Base-by-base conservation (phyloP, 2,797 vertebrate species). In the Delichon dasypus region DNA sequence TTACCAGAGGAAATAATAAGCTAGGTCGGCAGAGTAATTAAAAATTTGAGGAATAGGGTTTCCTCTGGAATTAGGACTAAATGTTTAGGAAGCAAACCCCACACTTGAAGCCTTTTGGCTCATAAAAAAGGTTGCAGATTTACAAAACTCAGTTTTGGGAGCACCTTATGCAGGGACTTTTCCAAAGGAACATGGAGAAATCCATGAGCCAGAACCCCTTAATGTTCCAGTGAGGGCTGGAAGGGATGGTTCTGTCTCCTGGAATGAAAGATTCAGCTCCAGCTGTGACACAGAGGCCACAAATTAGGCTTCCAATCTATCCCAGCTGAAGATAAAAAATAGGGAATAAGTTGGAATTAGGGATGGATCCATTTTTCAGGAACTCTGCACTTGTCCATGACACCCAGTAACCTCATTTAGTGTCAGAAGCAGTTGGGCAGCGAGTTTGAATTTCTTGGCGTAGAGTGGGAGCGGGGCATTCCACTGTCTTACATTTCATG, bases 1-100 rank as follows among this genome's bases (percentile, higher is more conserved):
- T 93, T 83, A 81, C 67, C 25, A 80, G 22, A 70, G 45, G 58
- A 92, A 88, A 68, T 93, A 91, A 90, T 89, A 81, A 92, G 40
- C 42, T 62, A 57, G 92, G 71, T 40, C 89, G 89, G 87, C 90
- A 93, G 78, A 82, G 48, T 40, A 92, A 96, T 93, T 88, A 89
- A 22, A 85, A 88, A 26, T 16, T 44, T 26, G 50, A 84, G 16
- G 50, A 44, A 94, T 66, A 90, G 65, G 85, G 71, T 88, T 86
- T 94, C 57, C 38, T 89, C 60, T 58, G 70, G 77, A 91, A 50
- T 82, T 81, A 76, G 61, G 47, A 38, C n/a, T 80, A 90, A 78
- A 75, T 29, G 17, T 64, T 79, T 67, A 64, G 68, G 17, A 64
- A 88, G 57, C 44, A 50, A 18, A 1, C 1, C 6, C 11, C 9